Evolutionary conservation across 2,888 invertebrate species (phyloP).

Genomic region (Nysson spinosus): DNA sequence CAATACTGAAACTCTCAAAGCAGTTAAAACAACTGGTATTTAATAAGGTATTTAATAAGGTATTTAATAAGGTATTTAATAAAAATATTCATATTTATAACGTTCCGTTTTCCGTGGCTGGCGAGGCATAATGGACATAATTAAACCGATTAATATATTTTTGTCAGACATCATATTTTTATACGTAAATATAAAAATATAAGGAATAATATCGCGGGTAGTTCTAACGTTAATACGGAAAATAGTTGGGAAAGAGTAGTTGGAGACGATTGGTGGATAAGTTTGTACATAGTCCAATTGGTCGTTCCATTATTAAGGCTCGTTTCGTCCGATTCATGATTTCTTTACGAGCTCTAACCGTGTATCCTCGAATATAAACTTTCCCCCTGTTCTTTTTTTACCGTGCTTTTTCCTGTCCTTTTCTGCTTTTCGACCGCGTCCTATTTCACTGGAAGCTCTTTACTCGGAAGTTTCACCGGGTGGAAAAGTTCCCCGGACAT

Average conservation of each 20-base stretch:
- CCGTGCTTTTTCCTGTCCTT: not conserved
- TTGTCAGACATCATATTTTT: not conserved
- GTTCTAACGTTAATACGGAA: not conserved
- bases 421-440: too few species aligned
- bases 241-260: not conserved
- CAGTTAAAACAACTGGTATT: too few species aligned
- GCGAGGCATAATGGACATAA: not conserved
- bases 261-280: slow-evolving; percentile 20
- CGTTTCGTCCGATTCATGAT: slow-evolving; percentile 56
- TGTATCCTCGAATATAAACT: slow-evolving; percentile 35
- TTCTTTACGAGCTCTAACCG: slow-evolving; percentile 50
- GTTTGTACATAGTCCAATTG: slow-evolving; percentile 45
- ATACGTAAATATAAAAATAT: not conserved
- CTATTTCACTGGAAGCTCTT: not conserved
- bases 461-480: not conserved
- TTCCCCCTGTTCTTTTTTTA: slow-evolving; percentile 12
- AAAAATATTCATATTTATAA: too few species aligned
- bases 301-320: slow-evolving; percentile 57
- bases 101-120: too few species aligned
- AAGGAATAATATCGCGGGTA: too few species aligned
- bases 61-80: too few species aligned
- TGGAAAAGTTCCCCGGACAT: not conserved
- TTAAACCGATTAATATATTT: not conserved
- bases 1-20: too few species aligned
- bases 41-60: too few species aligned